Evolutionary conservation across 2,797 vertebrate species (phyloP).

Genomic region (Clarias pachynema): DNA sequence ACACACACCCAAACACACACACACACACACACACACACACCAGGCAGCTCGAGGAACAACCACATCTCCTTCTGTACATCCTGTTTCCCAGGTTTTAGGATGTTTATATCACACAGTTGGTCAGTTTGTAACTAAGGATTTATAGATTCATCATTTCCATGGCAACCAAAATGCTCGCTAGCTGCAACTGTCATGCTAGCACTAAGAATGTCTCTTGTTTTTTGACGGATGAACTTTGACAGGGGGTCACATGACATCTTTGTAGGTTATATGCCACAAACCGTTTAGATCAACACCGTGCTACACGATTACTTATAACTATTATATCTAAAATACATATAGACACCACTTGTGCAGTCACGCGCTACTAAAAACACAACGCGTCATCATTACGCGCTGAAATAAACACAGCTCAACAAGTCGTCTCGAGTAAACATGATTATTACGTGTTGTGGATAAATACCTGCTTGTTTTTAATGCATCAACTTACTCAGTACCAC

Average conservation of each 20-base stretch:
- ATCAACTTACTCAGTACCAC: constrained; percentile 77
- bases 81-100: too few relatives aligned
- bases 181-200: background rate
- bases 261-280: background rate
- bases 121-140: background rate
- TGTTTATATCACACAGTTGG: background rate
- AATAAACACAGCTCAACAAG: background rate
- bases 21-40: background rate
- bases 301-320: background rate
- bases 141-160: background rate
- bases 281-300: background rate
- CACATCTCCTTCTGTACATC: background rate
- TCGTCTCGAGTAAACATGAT: constrained; percentile 2
- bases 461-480: background rate
- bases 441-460: background rate
- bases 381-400: too few relatives aligned
- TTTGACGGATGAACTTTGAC: background rate
- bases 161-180: background rate
- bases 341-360: background rate
- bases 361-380: background rate
- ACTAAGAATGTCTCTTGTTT: background rate
- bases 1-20: background rate
- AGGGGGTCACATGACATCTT: background rate
- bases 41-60: background rate
- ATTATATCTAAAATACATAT: too few relatives aligned